phyloP scores from a whole-genome alignment of 2,797 vertebrate species.

The Harpagifer antarcticus region DNA sequence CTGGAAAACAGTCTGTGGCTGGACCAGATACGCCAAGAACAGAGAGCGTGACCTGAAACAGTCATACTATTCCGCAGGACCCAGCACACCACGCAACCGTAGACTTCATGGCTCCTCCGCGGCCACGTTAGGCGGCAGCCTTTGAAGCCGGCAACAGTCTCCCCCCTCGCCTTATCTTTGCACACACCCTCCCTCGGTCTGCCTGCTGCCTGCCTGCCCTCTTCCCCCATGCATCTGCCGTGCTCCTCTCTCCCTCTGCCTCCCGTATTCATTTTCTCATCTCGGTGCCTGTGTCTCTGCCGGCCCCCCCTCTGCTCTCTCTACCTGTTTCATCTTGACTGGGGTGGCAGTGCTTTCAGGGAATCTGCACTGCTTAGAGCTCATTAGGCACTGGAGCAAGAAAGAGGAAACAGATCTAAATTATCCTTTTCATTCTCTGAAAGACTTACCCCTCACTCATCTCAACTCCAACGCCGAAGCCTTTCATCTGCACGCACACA shows the following conservation, averaged over 20 bases:
- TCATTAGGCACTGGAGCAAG: slow-evolving; percentile 77
- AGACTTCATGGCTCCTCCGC: slow-evolving; percentile 77
- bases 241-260: slow-evolving; percentile 51
- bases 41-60: slow-evolving; percentile 75
- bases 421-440: slow-evolving; percentile 80
- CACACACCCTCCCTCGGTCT: slow-evolving; percentile 61
- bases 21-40: slow-evolving; percentile 81
- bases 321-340: slow-evolving; percentile 81
- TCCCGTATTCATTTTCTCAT: slow-evolving; percentile 57
- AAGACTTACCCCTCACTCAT: slow-evolving; percentile 76
- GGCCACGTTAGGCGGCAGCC: slow-evolving; percentile 66
- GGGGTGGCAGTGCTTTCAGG: slow-evolving; percentile 68
- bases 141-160: slow-evolving; percentile 79
- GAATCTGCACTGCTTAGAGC: slow-evolving; percentile 79
- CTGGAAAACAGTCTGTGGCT: slow-evolving; percentile 77
- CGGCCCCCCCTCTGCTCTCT: slow-evolving; percentile 29
- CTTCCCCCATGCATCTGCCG: slow-evolving; percentile 60
- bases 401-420: slow-evolving; percentile 82
- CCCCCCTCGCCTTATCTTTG: slow-evolving; percentile 74
- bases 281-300: slow-evolving; percentile 45
- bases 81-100: slow-evolving; percentile 55
- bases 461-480: slow-evolving; percentile 63
- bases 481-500: slow-evolving; percentile 69
- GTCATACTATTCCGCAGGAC: slow-evolving; percentile 60
- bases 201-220: slow-evolving; percentile 53